These are phyloP conservation scores for Heliconius charithonia DNA, from an alignment of 2,888 invertebrate species.

Conservation along the genomic window DNA sequence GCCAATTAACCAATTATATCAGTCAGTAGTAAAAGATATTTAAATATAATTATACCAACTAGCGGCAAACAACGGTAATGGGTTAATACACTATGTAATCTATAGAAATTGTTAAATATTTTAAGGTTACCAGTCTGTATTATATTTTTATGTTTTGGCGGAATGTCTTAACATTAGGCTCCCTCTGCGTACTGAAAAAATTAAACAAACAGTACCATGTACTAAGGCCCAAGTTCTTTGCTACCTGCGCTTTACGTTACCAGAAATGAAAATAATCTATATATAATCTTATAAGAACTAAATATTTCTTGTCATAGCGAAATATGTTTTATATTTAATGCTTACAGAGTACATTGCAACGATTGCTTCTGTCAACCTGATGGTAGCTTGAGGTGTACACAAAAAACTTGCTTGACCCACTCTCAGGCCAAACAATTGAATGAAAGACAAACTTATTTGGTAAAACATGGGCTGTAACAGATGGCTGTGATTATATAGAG, in stretches of 20 bases:
- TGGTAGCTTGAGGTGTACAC: conserved; percentile 63
- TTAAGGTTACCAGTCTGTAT: no score
- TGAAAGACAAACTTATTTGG: conserved; percentile 46
- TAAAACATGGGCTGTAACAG: conserved; percentile 56
- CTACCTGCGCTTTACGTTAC: neutral
- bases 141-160: no score
- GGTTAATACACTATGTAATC: no score
- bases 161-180: no score
- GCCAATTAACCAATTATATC: no score
- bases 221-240: no score
- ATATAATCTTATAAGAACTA: neutral
- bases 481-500: neutral
- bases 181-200: no score
- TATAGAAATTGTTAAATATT: no score
- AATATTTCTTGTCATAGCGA: neutral
- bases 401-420: conserved; percentile 68
- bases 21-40: no score
- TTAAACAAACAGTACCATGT: no score
- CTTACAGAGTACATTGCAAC: conserved; percentile 67
- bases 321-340: neutral
- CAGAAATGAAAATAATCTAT: neutral
- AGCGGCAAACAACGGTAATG: no score
- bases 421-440: conserved; percentile 53
- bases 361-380: conserved; percentile 67
- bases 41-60: no score